Base-by-base conservation (phyloP, 92 coral and sea anemone genomes). In the Palythoa grandiflora region DNA sequence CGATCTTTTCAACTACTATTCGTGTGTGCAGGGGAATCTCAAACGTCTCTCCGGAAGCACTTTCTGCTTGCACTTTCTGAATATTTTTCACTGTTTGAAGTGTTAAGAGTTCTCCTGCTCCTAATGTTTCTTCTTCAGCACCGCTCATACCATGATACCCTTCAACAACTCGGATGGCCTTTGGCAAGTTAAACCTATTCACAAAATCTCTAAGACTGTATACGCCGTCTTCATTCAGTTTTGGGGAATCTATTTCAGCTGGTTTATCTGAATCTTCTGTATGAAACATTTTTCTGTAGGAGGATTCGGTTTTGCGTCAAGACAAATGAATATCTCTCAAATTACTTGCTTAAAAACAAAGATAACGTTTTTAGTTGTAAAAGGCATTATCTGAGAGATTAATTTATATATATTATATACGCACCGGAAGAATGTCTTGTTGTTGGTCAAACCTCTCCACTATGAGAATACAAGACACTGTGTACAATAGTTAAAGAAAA, bases 81-180 rank as follows among this genome's bases (percentile, higher is more conserved):
- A 81, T 7, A 15, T 17, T 17, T 14, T 15, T 81, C 3, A 81
- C 10, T 37, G 21, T 48, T 60, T 47, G 75, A 44, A 81, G 74
- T 14, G 86, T 81, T 68, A 81, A 14, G 21, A 81, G 13, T 68
- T 81, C 86, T 47, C 86, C 86, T 5, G 86, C 86, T 2, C 75
- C 75, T 2, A 81, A 14, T 1, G 86, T 81, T 81, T 81, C 86
- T 1, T 81, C 86, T 40, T 81, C 86, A 11, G 38, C 12, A 1
- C 75, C 86, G 28, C 14, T 81, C 63, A 68, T 81, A 6, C 86
- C 75, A 66, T 81, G 86, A 2, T 66, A 81, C 10, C 86, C 86
- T 44, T 81, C 86, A 20, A 81, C 86, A 47, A 81, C 86, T 81
- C 44, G 71, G n/a, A 81, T 63, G 9, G 8, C 75, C 35, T 68